Evolutionary conservation across 2,888 invertebrate genomes (phyloP), one percentile per base, ranked within the genome.

Genomic region (Caradrina clavipalpis): DNA sequence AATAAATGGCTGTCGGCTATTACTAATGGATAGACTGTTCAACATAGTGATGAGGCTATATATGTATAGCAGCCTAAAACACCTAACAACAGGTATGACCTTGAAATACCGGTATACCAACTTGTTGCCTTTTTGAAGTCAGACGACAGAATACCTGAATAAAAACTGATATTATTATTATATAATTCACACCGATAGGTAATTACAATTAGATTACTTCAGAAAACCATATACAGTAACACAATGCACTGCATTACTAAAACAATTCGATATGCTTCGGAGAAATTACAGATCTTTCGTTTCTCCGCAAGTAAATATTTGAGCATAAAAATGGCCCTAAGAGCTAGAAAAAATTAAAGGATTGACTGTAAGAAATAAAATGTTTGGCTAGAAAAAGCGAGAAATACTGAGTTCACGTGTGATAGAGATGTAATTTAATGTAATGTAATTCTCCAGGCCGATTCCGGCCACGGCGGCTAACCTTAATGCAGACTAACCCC

Each of bases 1-100:
- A 49, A 59, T 60, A 49, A 67, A 72, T 54, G 54, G 35, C 42
- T n/a, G 49, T 56, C n/a, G 15, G 35, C 42, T n/a, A 45, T 10
- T 5, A 22, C 11, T 70, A 77, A 53, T 70, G 39, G 45, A 49
- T 11, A 22, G n/a, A 57, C 31, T 42, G 39, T 47, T 69, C 17
- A 31, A 26, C 42, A 42, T 17, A 35, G 31, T 60, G n/a, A 54
- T 60, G n/a, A 54, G 22, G 35, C n/a, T 39, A 15, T 11, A 51
- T 2, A 17, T 55, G 66, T 21, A 55, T 4, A 57, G 31, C 53
- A 42, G 7, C 5, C 21, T 54, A 56, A 55, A 64, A 42, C 45
- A 39, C 19, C 42, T 57, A 59, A 45, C 55, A 55, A 73, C 67
- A 45, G 15, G 22, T 53, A 17, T 21, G 60, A 58, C 75, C 75